Evolutionary conservation across 2,113 vertebrate species (phyloP).

Genomic region (Dromiciops gliroides): DNA sequence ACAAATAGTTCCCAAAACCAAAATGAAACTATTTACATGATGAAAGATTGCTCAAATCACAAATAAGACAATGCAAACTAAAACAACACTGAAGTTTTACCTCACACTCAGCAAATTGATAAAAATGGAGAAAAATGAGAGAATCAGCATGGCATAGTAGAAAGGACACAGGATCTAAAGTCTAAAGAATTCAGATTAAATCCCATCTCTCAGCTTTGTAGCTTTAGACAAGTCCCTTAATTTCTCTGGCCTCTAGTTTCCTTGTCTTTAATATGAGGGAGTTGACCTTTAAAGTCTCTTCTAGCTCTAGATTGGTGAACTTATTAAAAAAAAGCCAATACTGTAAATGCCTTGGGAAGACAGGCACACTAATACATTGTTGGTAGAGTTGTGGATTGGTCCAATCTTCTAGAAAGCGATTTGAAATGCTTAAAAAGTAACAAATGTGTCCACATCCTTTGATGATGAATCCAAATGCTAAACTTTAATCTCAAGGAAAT

Average conservation of each 20-base stretch:
- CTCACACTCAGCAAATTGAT: neutral
- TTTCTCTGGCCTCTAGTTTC: neutral
- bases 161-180: neutral
- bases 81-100: neutral
- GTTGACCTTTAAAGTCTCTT: neutral
- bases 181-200: neutral
- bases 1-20: neutral
- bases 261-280: neutral
- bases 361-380: neutral
- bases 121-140: neutral
- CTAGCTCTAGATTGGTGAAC: neutral
- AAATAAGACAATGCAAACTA: neutral
- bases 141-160: neutral
- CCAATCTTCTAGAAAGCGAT: neutral
- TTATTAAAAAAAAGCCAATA: neutral
- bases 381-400: neutral
- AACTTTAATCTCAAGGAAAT: neutral
- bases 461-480: neutral
- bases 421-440: neutral
- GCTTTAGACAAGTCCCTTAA: neutral
- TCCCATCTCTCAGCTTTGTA: neutral
- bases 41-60: neutral
- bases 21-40: neutral
- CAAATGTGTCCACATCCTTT: neutral
- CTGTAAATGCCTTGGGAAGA: neutral